These are phyloP conservation scores for Oryzias melastigma DNA, from an alignment of 2,113 vertebrate species.

Conservation along the genomic window DNA sequence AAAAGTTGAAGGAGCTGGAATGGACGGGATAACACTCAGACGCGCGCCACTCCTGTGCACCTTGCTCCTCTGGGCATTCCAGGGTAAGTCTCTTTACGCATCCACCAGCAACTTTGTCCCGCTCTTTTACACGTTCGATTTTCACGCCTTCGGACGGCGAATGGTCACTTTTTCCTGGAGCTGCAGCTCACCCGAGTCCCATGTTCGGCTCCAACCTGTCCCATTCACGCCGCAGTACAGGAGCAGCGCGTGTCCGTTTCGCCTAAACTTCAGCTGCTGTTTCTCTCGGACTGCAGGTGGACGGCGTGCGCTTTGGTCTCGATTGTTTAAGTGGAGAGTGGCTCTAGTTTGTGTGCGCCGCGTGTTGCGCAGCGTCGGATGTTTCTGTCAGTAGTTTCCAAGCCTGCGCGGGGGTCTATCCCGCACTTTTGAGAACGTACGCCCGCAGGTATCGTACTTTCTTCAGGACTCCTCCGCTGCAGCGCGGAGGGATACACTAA, in stretches of 20 bases:
- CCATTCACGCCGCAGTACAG: neutral
- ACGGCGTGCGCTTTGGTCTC: too few species aligned
- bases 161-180: constrained; percentile 21
- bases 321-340: too few species aligned
- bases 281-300: too few species aligned
- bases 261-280: neutral
- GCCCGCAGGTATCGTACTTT: too few species aligned
- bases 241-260: neutral
- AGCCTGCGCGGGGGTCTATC: too few species aligned
- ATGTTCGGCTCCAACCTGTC: constrained; percentile 9
- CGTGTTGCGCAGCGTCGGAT: too few species aligned
- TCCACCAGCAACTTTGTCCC: constrained; percentile 14
- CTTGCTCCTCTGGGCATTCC: constrained; percentile 66
- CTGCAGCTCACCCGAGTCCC: neutral
- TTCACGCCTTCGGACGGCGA: constrained; percentile 7
- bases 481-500: too few species aligned
- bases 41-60: constrained; percentile 64
- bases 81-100: constrained; percentile 60
- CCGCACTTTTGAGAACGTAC: too few species aligned
- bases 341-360: too few species aligned
- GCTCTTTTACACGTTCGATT: constrained; percentile 12
- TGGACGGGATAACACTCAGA: constrained; percentile 68
- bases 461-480: too few species aligned
- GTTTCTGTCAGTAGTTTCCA: too few species aligned
- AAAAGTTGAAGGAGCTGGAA: constrained; percentile 54